These are phyloP conservation scores for Melinopterus prodromus DNA, from an alignment of 2,888 invertebrate genomes.

Conservation along the genomic window DNA sequence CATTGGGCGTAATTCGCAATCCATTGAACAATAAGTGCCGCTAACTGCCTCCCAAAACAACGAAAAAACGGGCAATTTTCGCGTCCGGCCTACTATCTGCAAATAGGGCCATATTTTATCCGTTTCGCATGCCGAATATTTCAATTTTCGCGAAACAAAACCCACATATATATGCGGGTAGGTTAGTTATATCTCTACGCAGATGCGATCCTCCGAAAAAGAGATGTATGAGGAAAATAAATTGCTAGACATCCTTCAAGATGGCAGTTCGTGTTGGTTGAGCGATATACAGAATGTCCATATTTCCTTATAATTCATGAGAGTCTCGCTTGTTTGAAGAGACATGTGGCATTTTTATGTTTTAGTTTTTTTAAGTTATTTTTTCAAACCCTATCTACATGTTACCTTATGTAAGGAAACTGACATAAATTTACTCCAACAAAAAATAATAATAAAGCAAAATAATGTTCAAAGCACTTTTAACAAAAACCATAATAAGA, in stretches of 20 bases:
- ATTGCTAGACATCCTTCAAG: not conserved
- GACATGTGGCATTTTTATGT: not conserved
- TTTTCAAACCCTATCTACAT: too few relatives aligned
- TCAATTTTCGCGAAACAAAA: not conserved
- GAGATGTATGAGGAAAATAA: not conserved
- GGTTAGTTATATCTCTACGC: not conserved
- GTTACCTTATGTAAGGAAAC: too few relatives aligned
- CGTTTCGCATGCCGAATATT: not conserved
- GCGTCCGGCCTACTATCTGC: not conserved
- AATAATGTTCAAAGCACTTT: too few relatives aligned
- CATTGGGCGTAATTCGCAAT: not conserved
- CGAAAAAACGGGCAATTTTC: not conserved
- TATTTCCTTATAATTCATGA: not conserved
- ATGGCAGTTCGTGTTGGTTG: not conserved
- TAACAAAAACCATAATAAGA: too few relatives aligned
- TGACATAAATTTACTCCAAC: too few relatives aligned
- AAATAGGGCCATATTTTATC: slow-evolving; percentile 4
- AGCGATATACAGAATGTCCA: not conserved
- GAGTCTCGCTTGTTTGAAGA: not conserved
- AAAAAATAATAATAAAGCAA: too few relatives aligned
- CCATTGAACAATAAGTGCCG: slow-evolving; percentile 4
- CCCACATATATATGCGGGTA: not conserved
- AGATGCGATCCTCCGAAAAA: not conserved
- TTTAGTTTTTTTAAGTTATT: too few relatives aligned
- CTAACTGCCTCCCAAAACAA: not conserved